Evolutionary conservation across 1,140 invertebrate genomes (phyloP), one percentile per base, ranked within the genome.

Genomic region (Daktulosphaira vitifoliae): DNA sequence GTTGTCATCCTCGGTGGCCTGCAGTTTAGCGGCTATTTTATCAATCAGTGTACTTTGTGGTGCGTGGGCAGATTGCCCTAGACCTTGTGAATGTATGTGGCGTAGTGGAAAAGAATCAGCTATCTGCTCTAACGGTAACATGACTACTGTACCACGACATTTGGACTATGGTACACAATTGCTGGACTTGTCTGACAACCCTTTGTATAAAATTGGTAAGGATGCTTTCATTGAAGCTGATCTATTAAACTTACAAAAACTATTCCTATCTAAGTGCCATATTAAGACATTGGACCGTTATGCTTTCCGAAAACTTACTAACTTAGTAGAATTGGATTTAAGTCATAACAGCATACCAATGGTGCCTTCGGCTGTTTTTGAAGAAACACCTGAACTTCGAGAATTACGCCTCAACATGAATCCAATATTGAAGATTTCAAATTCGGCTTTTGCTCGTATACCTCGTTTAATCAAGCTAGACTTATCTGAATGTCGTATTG

Each of bases 61-160:
- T 11, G 59, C 65, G 2, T 51, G 38, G 38, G 75, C 77, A 68
- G 80, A 81, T 68, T 88, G 85, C 73, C 85, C 85, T 25, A 78
- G 78, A 50, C 78, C 82, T 67, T 90, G 88, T 76, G 84, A 88
- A 73, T 90, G 88, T 77, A 89, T 88, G 74, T 90, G 89, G 89
- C 86, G 87, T 72, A 84, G 82, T 71, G 87, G 87, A 68, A 90
- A 90, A 75, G 85, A 89, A 75, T 87, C 86, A 26, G 88, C 86
- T 44, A 79, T 87, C 66, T 91, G 88, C 76, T 77, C 80, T 59
- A 81, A 82, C 71, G 83, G 84, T 62, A 86, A 86, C 70, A 78
- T 90, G 54, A 81, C 81, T 50, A 77, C 78, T 68, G 79, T 90
- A 44, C 88, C 88, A 5, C 72, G 75, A 18, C 79, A 81, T 52